Evolutionary conservation across 1,140 invertebrate genomes (phyloP).

Genomic region (Macrobrachium rosenbergii): DNA sequence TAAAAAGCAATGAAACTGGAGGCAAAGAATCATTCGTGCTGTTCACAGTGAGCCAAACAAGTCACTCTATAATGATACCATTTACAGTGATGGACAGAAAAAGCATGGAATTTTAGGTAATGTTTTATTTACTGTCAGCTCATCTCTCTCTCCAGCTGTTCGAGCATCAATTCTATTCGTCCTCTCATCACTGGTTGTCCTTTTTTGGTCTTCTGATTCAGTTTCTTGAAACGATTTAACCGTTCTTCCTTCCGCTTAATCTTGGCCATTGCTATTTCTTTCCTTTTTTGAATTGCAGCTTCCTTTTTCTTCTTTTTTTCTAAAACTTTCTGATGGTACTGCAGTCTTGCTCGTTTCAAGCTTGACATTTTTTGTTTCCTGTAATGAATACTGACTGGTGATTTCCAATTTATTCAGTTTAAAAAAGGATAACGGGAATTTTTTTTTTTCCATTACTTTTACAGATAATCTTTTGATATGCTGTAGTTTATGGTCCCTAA

Average conservation of each 20-base stretch:
- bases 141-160: slow-evolving; percentile 71
- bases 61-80: no score
- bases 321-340: slow-evolving; percentile 74
- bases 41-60: no score
- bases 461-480: no score
- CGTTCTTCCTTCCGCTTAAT: slow-evolving; percentile 79
- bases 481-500: no score
- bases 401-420: no score
- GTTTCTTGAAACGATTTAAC: slow-evolving; percentile 76
- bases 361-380: slow-evolving; percentile 42
- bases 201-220: slow-evolving; percentile 80
- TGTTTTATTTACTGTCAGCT: no score
- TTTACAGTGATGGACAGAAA: no score
- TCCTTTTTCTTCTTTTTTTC: slow-evolving; percentile 74
- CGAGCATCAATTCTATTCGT: slow-evolving; percentile 80
- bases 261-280: slow-evolving; percentile 72
- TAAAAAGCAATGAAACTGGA: no score
- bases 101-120: no score
- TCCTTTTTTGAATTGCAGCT: slow-evolving; percentile 73
- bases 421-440: no score
- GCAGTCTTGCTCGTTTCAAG: slow-evolving; percentile 73
- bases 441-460: no score
- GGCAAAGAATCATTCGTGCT: no score
- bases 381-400: background rate
- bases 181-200: slow-evolving; percentile 85